Evolutionary conservation across 2,888 invertebrate species (phyloP).

Genomic region (Papilio elwesi): DNA sequence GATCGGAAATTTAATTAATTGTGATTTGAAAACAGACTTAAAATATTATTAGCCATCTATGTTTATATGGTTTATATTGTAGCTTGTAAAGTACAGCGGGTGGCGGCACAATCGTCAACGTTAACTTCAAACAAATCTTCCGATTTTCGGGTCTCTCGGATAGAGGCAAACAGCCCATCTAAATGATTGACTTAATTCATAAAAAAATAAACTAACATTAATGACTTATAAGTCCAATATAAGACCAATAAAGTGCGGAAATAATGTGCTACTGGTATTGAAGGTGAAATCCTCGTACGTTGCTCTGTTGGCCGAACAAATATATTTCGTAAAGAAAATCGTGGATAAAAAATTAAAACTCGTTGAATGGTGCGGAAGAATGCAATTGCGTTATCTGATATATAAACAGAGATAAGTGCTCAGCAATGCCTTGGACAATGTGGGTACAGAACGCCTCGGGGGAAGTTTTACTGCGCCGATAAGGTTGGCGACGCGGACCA

Average conservation of each 20-base stretch:
- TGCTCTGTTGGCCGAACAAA: constrained; percentile 14
- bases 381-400: constrained; percentile 31
- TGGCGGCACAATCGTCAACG: not conserved
- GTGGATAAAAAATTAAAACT: constrained; percentile 14
- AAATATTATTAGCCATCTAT: too few species aligned
- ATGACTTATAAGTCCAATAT: not conserved
- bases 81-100: too few species aligned
- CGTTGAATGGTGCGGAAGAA: constrained; percentile 22
- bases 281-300: constrained; percentile 3
- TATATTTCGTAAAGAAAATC: constrained; percentile 2
- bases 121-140: not conserved
- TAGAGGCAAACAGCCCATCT: not conserved
- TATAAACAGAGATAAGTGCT: constrained; percentile 24
- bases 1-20: too few species aligned
- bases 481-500: constrained; percentile 35
- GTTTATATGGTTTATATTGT: too few species aligned
- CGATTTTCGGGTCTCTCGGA: not conserved
- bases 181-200: not conserved
- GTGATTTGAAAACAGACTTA: too few species aligned
- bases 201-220: not conserved
- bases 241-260: constrained; percentile 17
- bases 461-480: constrained; percentile 42
- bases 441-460: constrained; percentile 21
- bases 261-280: not conserved
- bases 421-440: constrained; percentile 22